These are phyloP conservation scores for Lophius piscatorius DNA, from an alignment of 2,113 vertebrate genomes.

Conservation along the genomic window DNA sequence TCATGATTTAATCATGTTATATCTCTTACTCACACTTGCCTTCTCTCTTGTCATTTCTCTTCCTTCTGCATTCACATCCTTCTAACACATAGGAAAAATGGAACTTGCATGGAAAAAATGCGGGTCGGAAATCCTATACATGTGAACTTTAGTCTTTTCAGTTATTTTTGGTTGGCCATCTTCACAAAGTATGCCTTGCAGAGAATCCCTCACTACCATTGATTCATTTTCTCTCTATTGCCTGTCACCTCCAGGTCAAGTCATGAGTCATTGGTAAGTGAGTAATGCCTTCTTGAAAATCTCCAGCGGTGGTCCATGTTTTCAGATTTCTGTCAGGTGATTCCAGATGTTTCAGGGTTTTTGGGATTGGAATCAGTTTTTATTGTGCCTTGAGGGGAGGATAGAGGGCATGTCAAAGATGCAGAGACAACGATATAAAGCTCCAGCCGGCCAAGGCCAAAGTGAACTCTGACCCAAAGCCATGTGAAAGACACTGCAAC, in stretches of 20 bases:
- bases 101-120: conserved; percentile 9
- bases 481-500: conserved; percentile 63
- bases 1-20: conserved; percentile 42
- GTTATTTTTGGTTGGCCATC: conserved; percentile 14
- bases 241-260: conserved; percentile 22
- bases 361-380: conserved; percentile 1
- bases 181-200: neutral
- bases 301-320: conserved; percentile 4
- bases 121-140: conserved; percentile 6
- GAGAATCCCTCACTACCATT: neutral
- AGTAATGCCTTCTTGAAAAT: conserved; percentile 30
- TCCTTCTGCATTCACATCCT: conserved; percentile 20
- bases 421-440: neutral
- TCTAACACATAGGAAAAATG: conserved; percentile 15
- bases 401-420: neutral
- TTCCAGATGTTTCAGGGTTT: conserved; percentile 20
- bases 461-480: conserved; percentile 54
- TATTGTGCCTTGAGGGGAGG: conserved; percentile 11
- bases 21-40: conserved; percentile 10
- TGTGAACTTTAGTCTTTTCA: conserved; percentile 24
- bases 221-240: neutral
- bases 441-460: conserved; percentile 6
- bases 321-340: conserved; percentile 6
- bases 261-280: neutral
- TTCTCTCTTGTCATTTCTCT: conserved; percentile 13